Evolutionary conservation across 2,888 invertebrate species (phyloP).

Genomic region (Drosophila rubida): DNA sequence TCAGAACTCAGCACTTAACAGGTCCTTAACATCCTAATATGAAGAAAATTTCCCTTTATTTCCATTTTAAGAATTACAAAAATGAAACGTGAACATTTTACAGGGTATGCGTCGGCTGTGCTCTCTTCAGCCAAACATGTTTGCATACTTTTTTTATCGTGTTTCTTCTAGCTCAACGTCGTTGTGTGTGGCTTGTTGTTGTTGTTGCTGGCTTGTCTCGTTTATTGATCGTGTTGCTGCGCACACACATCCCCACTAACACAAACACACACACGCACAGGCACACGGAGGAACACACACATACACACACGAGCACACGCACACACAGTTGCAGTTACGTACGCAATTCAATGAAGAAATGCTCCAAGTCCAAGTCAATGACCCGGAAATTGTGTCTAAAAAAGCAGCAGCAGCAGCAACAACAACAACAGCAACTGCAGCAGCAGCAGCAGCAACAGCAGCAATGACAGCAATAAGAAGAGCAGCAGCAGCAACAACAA

Average conservation of each 20-base stretch:
- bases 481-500: conserved; percentile 18
- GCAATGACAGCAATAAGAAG: conserved; percentile 25
- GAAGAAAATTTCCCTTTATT: too few species aligned
- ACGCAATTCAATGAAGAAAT: conserved; percentile 83
- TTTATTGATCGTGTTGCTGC: conserved; percentile 80
- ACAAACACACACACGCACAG: conserved; percentile 38
- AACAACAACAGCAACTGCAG: conserved; percentile 54
- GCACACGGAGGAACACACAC: conserved; percentile 27
- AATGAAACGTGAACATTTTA: too few species aligned
- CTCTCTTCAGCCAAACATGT: background rate
- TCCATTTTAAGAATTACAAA: too few species aligned
- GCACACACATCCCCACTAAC: conserved; percentile 61
- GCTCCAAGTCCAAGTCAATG: conserved; percentile 84
- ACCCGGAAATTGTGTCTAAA: conserved; percentile 85
- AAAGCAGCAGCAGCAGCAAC: conserved; percentile 74
- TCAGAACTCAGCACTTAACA: too few species aligned
- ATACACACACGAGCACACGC: conserved; percentile 25
- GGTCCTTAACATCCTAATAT: too few species aligned
- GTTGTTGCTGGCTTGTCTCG: conserved; percentile 74
- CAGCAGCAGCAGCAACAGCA: conserved; percentile 53
- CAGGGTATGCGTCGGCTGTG: conserved; percentile 9
- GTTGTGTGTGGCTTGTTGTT: conserved; percentile 70
- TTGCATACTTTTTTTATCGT: conserved; percentile 68
- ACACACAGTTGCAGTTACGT: conserved; percentile 74
- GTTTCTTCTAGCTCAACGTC: conserved; percentile 75